phyloP scores from a whole-genome alignment of 2,797 vertebrate species.

The Aeoliscus strigatus region DNA sequence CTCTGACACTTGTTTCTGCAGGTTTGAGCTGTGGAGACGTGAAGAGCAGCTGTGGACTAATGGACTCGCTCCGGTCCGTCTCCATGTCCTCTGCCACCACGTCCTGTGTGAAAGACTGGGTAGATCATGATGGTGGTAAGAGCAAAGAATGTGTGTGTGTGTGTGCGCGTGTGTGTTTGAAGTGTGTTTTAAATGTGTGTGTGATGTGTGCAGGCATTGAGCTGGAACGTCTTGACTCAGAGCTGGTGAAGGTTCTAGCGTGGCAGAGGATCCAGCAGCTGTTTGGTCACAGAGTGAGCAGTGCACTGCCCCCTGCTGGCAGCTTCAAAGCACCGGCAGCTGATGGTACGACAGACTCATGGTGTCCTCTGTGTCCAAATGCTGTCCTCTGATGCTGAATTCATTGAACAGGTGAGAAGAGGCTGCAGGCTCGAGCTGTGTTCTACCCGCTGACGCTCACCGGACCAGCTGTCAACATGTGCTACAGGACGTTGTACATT shows the following conservation, averaged over 20 bases:
- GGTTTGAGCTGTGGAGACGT: slow-evolving; percentile 71
- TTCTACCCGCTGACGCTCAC: slow-evolving; percentile 89
- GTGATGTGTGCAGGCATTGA: slow-evolving; percentile 83
- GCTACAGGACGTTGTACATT: slow-evolving; percentile 92
- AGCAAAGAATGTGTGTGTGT: neutral
- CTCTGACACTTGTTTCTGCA: neutral
- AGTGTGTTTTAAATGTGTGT: neutral
- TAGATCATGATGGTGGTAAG: slow-evolving; percentile 82
- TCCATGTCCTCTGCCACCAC: slow-evolving; percentile 80
- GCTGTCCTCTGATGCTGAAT: no score
- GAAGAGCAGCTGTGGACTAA: slow-evolving; percentile 77
- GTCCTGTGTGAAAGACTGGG: slow-evolving; percentile 81
- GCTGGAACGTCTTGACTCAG: slow-evolving; percentile 89
- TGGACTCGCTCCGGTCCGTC: slow-evolving; percentile 75
- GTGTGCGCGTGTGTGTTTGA: no score
- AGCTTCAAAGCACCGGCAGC: slow-evolving; percentile 63
- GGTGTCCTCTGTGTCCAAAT: neutral
- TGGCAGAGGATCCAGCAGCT: slow-evolving; percentile 99
- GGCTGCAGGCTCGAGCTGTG: slow-evolving; percentile 87
- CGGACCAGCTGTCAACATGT: slow-evolving; percentile 87
- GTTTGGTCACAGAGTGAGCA: slow-evolving; percentile 83
- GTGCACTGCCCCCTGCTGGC: slow-evolving; percentile 61
- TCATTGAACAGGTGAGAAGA: slow-evolving; percentile 77
- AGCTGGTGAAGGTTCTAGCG: slow-evolving; percentile 92
- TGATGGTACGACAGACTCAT: slow-evolving; percentile 72